Percentiles rank a stretch among this genome's conserved stretches.
Conservation (phyloP, 1,140 invertebrate genomes). For the Bombus sibiricus region DNA sequence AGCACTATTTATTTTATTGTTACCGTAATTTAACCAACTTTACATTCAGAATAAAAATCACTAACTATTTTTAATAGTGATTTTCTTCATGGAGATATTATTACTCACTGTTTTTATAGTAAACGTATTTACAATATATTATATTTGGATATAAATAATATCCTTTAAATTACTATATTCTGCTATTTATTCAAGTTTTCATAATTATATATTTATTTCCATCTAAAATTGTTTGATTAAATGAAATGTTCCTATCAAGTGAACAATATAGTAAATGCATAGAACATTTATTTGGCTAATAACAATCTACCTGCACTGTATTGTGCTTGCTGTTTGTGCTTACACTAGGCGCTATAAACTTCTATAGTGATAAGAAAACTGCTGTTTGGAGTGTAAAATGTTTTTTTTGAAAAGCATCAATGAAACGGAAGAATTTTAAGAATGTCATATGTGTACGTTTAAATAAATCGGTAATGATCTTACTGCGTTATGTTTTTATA, state of each 20-base stretch:
- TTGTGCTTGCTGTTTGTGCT: conserved; percentile 28
- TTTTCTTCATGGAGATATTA: background rate
- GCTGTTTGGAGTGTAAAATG: conserved; percentile 32
- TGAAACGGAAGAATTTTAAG: conserved; percentile 44
- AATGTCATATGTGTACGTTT: conserved; percentile 19
- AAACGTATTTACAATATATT: background rate
- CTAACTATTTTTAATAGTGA: background rate
- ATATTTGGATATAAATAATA: background rate
- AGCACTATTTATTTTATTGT: background rate
- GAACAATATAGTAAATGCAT: background rate
- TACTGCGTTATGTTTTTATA: conserved; percentile 8
- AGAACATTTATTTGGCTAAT: conserved; percentile 30
- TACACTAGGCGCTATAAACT: conserved; percentile 54
- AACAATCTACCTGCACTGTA: conserved; percentile 25
- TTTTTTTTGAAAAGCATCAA: conserved; percentile 30
- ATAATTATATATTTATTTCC: background rate
- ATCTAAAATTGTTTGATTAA: background rate
- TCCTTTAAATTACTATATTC: background rate
- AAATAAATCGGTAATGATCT: conserved; percentile 39
- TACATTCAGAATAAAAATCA: background rate
- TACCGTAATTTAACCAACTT: background rate
- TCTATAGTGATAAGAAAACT: conserved; percentile 48
- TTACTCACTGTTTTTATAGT: background rate
- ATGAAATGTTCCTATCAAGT: conserved; percentile 22
- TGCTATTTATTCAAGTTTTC: background rate